Evolutionary conservation across 2,888 invertebrate genomes (phyloP).

Genomic region (Petrolisthes manimaculis): DNA sequence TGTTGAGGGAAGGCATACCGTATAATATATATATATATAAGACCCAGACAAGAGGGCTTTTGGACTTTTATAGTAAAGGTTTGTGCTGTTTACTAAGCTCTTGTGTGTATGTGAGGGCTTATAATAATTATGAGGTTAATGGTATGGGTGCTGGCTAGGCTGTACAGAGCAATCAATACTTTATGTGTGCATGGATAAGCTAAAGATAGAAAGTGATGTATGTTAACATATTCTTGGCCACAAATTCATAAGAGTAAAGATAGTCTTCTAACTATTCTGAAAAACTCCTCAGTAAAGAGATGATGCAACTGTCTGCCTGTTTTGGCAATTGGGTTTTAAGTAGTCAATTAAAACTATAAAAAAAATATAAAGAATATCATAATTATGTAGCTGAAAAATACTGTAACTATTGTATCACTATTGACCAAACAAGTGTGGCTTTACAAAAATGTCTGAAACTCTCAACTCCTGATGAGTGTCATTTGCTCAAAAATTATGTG

Average conservation of each 20-base stretch:
- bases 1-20: not conserved
- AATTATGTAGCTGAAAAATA: no score
- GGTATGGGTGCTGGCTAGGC: conserved; percentile 6
- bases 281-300: no score
- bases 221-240: not conserved
- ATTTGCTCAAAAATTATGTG: not conserved
- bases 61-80: conserved; percentile 8
- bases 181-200: conserved; percentile 7
- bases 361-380: no score
- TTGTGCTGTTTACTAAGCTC: conserved; percentile 9
- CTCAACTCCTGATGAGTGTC: not conserved
- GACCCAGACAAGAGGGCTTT: conserved; percentile 13
- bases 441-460: no score
- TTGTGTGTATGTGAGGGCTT: conserved; percentile 1
- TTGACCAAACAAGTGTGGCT: no score
- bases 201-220: not conserved
- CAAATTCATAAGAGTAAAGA: no score
- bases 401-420: no score
- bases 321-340: no score
- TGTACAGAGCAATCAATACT: not conserved
- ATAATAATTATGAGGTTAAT: not conserved
- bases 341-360: no score
- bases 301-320: no score
- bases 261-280: no score
- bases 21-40: not conserved